phyloP scores from a whole-genome alignment of 1,140 invertebrate species.

The Riptortus pedestris region DNA sequence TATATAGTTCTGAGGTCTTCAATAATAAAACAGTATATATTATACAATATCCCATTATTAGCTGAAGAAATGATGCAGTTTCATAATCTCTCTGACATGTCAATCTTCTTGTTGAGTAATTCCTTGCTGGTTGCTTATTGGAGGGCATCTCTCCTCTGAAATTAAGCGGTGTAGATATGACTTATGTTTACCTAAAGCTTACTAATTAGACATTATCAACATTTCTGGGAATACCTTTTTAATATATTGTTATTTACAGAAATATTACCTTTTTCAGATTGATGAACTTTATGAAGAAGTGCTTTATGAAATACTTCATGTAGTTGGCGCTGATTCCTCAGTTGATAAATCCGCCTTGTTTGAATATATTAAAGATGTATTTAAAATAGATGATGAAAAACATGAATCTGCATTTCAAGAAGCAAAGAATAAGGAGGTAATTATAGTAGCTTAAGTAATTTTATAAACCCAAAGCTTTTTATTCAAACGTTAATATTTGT shows the following conservation, averaged over 20 bases:
- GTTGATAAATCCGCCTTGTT: conserved; percentile 60
- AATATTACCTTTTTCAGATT: conserved; percentile 46
- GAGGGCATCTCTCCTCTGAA: not conserved
- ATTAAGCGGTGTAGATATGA: too few species aligned
- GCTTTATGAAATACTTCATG: conserved; percentile 84
- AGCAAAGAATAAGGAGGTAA: conserved; percentile 59
- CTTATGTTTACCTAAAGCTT: too few species aligned
- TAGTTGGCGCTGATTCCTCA: conserved; percentile 68
- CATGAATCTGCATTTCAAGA: conserved; percentile 56
- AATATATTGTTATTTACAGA: not conserved
- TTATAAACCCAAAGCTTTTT: too few species aligned
- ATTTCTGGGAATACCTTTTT: not conserved
- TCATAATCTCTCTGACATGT: not conserved
- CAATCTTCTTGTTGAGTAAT: not conserved
- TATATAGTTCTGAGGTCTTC: too few species aligned
- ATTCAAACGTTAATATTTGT: too few species aligned
- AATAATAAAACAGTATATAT: too few species aligned
- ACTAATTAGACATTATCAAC: not conserved
- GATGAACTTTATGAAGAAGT: conserved; percentile 88
- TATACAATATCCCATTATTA: too few species aligned
- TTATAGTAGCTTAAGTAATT: not conserved
- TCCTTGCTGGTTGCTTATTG: not conserved
- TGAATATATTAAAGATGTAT: conserved; percentile 76
- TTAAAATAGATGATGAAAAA: conserved; percentile 65
- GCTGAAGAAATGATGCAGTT: not conserved